Base-by-base conservation (phyloP, 1,140 invertebrate species). In the Neocloeon triangulifer region DNA sequence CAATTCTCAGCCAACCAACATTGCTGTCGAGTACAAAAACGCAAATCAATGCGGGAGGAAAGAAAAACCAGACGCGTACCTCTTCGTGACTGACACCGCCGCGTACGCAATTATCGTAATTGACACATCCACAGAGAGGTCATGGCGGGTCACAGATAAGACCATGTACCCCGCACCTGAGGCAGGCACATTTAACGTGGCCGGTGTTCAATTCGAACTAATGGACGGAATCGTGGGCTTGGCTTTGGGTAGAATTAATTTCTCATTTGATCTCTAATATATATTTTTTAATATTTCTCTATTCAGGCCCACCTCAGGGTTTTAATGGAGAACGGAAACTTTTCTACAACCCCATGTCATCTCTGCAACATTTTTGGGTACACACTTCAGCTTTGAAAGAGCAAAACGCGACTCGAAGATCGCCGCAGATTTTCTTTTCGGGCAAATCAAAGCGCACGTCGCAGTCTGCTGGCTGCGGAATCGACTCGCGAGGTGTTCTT, bases 221-320 rank as follows among this genome's bases (percentile, higher is more conserved):
- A 32, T 32, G 31, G 31, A 32, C 12, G 31, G 31, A 10, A 19
- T 39, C 12, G 27, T 36, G n/a, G 37, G 37, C 3, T 29, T 39
- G 13, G 37, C 40, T 1, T 22, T 41, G 15, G 15, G 7, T 5
- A 26, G 25, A 3, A 7, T 13, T 26, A 3, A 3, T 26, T 3
- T 4, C n/a, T n/a, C n/a, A n/a, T n/a, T n/a, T n/a, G n/a, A n/a
- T n/a, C n/a, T n/a, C n/a, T n/a, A n/a, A n/a, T n/a, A n/a, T n/a
- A n/a, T n/a, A n/a, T n/a, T n/a, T n/a, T n/a, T n/a, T n/a, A n/a
- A n/a, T n/a, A n/a, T n/a, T n/a, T n/a, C n/a, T n/a, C n/a, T n/a
- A n/a, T n/a, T n/a, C n/a, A n/a, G n/a, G n/a, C n/a, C n/a, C n/a
- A n/a, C n/a, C n/a, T n/a, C n/a, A n/a, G n/a, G n/a, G n/a, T n/a